Base-by-base conservation (phyloP, 2,797 vertebrate genomes). In the Tenualosa thibaudeaui region DNA sequence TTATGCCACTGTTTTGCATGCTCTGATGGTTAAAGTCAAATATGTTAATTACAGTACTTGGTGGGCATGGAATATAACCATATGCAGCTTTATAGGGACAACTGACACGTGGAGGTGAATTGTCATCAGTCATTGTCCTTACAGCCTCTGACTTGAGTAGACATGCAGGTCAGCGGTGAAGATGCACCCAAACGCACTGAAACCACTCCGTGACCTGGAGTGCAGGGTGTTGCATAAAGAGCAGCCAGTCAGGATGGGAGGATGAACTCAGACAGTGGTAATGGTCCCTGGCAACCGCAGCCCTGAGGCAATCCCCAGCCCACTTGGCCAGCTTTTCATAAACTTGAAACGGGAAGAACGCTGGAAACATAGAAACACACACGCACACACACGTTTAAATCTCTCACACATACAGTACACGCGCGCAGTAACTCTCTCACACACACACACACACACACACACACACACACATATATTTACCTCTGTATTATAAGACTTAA, bases 201-300 rank as follows among this genome's bases (percentile, higher is more conserved):
- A 46, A 46, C 83, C 75, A 81, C 9, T 12, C 83, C 65, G 19
- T 43, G 43, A 40, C 40, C 37, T 83, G 43, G 85, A 75, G 53
- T 49, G n/a, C 12, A 31, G 62, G 26, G 85, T 49, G 85, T 94
- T 94, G 91, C 85, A 88, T 90, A 91, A 93, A 92, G 1, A 19
- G 26, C 26, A 71, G 65, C 65, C 65, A 71, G 10, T 37, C 65
- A 71, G 31, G 5, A 37, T 40, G 3, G 37, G 7, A 46, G 71
- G 40, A 46, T 43, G 40, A 78, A 78, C 71, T 78, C 19, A 78
- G 71, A 78, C 71, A 78, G 40, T 88, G 89, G 84, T 92, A 90
- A 93, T 89, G 85, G 83, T 87, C 88, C 84, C 84, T 88, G 91
- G 87, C 89, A 90, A 88, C 84, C 43, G n/a, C 51, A 81, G 81